Conservation (phyloP, 2,888 invertebrate genomes). For the Mesorhabditis sp. region DNA sequence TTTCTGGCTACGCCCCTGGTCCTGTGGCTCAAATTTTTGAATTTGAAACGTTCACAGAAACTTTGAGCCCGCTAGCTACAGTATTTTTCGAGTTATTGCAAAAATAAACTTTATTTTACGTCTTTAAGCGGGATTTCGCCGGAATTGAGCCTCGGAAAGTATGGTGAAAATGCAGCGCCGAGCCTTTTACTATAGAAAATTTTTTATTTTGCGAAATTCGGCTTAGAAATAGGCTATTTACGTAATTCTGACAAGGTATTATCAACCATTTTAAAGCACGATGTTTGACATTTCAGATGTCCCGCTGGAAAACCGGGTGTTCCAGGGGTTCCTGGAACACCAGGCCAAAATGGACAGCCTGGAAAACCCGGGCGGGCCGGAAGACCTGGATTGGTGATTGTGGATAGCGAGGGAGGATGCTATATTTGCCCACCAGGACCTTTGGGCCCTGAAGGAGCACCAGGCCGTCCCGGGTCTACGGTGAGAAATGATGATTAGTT, state of each 20-base stretch:
- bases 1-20: no score
- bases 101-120: no score
- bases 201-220: no score
- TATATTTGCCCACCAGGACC: background rate
- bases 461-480: background rate
- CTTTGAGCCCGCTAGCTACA: no score
- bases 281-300: background rate
- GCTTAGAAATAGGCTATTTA: no score
- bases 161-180: no score
- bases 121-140: no score
- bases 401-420: slow-evolving; percentile 2
- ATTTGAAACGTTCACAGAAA: no score
- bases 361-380: background rate
- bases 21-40: no score
- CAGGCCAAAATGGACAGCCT: background rate
- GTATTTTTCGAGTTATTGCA: no score
- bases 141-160: no score
- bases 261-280: background rate
- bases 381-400: background rate
- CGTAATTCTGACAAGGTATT: background rate
- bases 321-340: slow-evolving; percentile 1
- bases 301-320: background rate
- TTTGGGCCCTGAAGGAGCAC: background rate
- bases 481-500: background rate
- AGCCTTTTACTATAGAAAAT: no score